These are phyloP conservation scores for Tetheella fluctuosa DNA, from an alignment of 2,888 invertebrate genomes.

Conservation along the genomic window DNA sequence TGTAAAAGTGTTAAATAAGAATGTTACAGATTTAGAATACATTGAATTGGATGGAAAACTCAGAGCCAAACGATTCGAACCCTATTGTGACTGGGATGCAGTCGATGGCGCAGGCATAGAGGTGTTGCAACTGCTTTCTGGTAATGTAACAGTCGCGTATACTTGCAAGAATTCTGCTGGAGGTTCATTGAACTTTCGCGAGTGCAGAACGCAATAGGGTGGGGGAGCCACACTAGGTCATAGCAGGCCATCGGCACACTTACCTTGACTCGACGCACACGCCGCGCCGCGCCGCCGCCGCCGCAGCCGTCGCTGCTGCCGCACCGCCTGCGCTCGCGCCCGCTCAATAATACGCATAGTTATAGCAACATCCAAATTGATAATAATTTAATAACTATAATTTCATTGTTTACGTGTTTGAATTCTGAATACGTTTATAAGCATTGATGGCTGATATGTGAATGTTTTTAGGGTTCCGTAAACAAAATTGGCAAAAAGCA, in stretches of 20 bases:
- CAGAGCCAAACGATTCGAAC: conserved; percentile 15
- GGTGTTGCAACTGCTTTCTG: conserved; percentile 79
- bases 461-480: too few species aligned
- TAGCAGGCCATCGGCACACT: conserved; percentile 82
- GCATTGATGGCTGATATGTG: background rate
- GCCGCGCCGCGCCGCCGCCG: conserved; percentile 49
- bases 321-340: conserved; percentile 29
- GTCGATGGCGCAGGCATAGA: conserved; percentile 44
- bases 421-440: background rate
- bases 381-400: background rate
- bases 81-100: conserved; percentile 25
- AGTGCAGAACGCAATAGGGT: conserved; percentile 79
- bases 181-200: conserved; percentile 82
- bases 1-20: too few species aligned
- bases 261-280: conserved; percentile 81
- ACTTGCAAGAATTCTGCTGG: conserved; percentile 80
- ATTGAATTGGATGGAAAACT: background rate
- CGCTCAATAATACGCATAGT: background rate
- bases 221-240: conserved; percentile 81
- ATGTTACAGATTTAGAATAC: too few species aligned
- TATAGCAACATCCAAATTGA: background rate
- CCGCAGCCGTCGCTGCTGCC: conserved; percentile 38
- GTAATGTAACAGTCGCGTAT: conserved; percentile 81
- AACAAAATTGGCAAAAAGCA: too few species aligned
- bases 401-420: background rate